These are phyloP conservation scores for Argya squamiceps DNA, from an alignment of 2,797 vertebrate species.

Conservation along the genomic window DNA sequence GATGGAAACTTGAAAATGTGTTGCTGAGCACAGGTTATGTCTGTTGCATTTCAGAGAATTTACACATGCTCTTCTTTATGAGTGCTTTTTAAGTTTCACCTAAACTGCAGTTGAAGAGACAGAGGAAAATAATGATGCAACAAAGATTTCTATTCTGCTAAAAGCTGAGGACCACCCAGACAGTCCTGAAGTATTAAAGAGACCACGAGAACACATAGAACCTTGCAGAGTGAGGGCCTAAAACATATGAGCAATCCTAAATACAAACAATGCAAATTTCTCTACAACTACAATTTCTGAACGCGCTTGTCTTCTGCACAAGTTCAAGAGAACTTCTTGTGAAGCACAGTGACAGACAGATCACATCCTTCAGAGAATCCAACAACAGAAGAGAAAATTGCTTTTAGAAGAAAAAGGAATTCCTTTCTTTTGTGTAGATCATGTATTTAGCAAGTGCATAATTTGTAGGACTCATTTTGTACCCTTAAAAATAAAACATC, in stretches of 20 bases:
- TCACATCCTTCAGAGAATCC: not conserved
- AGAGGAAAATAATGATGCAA: not conserved
- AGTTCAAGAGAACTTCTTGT: not conserved
- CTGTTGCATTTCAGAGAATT: not conserved
- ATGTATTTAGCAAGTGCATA: rapidly evolving
- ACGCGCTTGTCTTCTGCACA: not conserved
- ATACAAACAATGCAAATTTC: not conserved
- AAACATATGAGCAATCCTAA: not conserved
- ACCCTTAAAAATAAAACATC: not conserved
- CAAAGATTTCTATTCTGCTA: not conserved
- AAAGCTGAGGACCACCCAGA: not conserved
- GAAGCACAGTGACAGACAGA: not conserved
- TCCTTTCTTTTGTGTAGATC: not conserved
- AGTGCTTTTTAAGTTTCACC: not conserved
- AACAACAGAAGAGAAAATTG: not conserved
- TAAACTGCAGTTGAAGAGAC: not conserved
- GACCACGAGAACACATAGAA: not conserved
- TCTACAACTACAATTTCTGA: not conserved
- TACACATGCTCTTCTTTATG: not conserved
- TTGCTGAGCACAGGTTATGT: not conserved
- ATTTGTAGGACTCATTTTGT: not conserved
- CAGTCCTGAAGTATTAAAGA: not conserved
- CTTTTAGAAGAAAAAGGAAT: not conserved
- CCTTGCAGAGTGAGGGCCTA: rapidly evolving
- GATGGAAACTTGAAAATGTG: not conserved